Evolutionary conservation across 2,797 vertebrate species (phyloP).

Genomic region (Odontamblyopus lacepedii): DNA sequence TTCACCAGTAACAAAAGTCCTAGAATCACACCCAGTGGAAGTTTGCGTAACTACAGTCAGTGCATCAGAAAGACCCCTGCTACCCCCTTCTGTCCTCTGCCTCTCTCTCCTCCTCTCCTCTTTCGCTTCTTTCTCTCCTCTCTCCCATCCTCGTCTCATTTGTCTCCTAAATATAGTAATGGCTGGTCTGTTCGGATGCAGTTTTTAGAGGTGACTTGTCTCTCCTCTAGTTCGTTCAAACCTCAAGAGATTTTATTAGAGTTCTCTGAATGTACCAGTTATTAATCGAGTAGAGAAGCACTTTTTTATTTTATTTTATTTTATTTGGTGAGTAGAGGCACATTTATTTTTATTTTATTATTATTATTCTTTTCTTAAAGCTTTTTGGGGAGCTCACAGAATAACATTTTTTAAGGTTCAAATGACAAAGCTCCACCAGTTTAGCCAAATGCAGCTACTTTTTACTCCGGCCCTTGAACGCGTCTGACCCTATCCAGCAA

Average conservation of each 20-base stretch:
- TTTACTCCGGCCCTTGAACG: too few relatives aligned
- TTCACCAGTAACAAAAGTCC: not conserved
- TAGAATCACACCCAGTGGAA: not conserved
- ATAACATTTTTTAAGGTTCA: not conserved
- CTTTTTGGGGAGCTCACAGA: not conserved
- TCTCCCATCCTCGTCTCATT: not conserved
- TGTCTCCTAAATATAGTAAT: not conserved
- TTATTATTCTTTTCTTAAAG: not conserved
- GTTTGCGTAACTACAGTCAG: not conserved
- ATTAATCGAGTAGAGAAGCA: not conserved
- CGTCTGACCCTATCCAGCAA: too few relatives aligned
- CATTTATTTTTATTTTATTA: not conserved
- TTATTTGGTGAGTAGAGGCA: not conserved
- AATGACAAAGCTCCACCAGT: not conserved
- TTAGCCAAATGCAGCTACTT: not conserved
- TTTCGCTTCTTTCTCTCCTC: not conserved
- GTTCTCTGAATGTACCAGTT: not conserved
- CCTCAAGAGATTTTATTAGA: not conserved
- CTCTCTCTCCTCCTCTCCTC: not conserved
- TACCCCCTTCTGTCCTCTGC: not conserved
- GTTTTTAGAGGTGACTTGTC: constrained; percentile 4
- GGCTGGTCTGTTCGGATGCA: not conserved
- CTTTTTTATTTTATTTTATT: too few relatives aligned
- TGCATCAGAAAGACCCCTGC: not conserved
- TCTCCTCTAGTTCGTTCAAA: constrained; percentile 3